Conservation (phyloP, 2,113 vertebrate species). For the Podarcis cretensis region DNA sequence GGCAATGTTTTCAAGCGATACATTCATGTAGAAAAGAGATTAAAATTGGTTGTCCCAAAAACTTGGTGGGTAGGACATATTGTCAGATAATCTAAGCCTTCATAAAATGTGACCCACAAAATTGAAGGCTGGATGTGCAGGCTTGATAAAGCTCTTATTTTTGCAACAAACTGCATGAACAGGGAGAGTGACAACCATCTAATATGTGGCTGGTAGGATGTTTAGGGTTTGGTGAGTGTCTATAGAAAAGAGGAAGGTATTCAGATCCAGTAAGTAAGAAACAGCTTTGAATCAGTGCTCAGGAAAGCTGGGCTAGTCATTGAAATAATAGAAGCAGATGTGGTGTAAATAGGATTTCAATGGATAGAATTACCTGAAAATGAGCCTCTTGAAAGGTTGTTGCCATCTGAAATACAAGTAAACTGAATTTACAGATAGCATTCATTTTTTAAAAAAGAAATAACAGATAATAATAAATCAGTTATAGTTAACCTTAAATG, state of each 20-base stretch:
- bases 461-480: constrained; percentile 42
- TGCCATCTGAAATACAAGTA: constrained; percentile 77
- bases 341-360: constrained; percentile 48
- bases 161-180: background rate
- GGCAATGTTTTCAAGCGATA: background rate
- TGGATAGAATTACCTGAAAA: constrained; percentile 72
- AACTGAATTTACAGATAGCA: constrained; percentile 68
- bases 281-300: background rate
- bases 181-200: background rate
- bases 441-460: constrained; percentile 29
- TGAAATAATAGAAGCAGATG: constrained; percentile 58
- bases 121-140: background rate
- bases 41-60: background rate
- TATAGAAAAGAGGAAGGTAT: background rate
- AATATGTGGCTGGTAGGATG: background rate
- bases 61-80: background rate
- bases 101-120: background rate
- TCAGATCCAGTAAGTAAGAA: background rate
- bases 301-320: background rate
- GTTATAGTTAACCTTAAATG: constrained; percentile 21
- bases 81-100: background rate
- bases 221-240: background rate
- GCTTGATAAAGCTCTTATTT: background rate
- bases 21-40: background rate
- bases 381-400: constrained; percentile 73